Conservation (phyloP, 2,113 vertebrate genomes). For the Pachyramphus minor region DNA sequence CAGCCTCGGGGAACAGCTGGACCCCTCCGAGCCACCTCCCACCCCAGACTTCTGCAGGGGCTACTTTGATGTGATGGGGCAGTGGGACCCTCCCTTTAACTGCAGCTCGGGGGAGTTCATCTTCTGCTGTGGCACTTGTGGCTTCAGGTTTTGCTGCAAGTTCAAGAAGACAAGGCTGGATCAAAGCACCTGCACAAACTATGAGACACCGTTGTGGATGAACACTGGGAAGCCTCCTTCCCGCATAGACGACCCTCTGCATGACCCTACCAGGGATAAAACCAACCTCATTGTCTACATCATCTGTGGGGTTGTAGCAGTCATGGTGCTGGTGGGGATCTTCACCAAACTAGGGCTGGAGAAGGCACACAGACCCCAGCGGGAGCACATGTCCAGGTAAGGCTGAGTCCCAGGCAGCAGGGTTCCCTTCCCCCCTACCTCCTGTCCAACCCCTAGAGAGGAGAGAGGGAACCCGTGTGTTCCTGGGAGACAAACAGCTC, state of each 20-base stretch:
- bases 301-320: slow-evolving; percentile 97
- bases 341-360: slow-evolving; percentile 98
- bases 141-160: slow-evolving; percentile 98
- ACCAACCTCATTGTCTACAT: slow-evolving; percentile 99
- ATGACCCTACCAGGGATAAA: slow-evolving; percentile 95
- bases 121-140: slow-evolving; percentile 99
- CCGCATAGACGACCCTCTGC: slow-evolving; percentile 87
- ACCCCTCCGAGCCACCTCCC: slow-evolving; percentile 85
- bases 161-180: slow-evolving; percentile 90
- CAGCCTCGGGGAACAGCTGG: slow-evolving; percentile 79
- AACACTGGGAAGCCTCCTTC: slow-evolving; percentile 89
- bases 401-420: not conserved
- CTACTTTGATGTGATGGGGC: slow-evolving; percentile 99
- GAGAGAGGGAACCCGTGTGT: not conserved
- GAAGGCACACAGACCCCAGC: slow-evolving; percentile 95
- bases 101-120: slow-evolving; percentile 96
- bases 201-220: slow-evolving; percentile 93
- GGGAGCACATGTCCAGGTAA: slow-evolving; percentile 98
- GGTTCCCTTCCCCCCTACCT: not conserved
- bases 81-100: slow-evolving; percentile 96
- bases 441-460: not conserved
- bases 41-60: slow-evolving; percentile 90
- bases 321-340: slow-evolving; percentile 99
- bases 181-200: slow-evolving; percentile 95
- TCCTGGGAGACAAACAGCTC: not conserved